Conservation (phyloP, 1,140 invertebrate species). For the Carposina sasakii region DNA sequence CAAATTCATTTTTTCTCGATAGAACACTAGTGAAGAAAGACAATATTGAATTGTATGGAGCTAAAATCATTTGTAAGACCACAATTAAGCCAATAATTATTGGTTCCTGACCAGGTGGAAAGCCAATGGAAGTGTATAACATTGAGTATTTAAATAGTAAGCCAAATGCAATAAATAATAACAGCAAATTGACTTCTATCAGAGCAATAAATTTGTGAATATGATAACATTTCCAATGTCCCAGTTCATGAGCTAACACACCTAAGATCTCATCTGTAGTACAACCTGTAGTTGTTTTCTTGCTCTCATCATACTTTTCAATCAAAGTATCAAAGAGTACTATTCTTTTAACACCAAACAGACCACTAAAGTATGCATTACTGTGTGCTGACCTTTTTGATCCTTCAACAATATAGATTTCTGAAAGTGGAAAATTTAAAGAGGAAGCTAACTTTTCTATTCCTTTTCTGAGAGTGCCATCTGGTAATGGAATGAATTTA, state of each 20-base stretch:
- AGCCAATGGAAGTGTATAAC: slow-evolving; percentile 92
- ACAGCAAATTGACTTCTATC: slow-evolving; percentile 80
- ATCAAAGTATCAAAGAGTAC: slow-evolving; percentile 98
- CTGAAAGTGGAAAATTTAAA: slow-evolving; percentile 94
- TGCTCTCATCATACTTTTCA: slow-evolving; percentile 67
- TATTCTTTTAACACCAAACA: slow-evolving; percentile 97
- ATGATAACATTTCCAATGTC: slow-evolving; percentile 97
- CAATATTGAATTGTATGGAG: slow-evolving; percentile 93
- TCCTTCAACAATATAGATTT: slow-evolving; percentile 98
- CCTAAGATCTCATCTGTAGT: slow-evolving; percentile 95
- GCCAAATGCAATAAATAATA: slow-evolving; percentile 92
- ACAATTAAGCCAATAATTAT: slow-evolving; percentile 94
- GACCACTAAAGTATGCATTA: slow-evolving; percentile 99
- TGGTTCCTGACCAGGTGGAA: slow-evolving; percentile 82
- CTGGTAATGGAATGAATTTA: slow-evolving; percentile 96
- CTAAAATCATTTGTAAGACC: slow-evolving; percentile 92
- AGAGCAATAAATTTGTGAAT: slow-evolving; percentile 90
- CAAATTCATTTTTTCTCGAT: slow-evolving; percentile 91
- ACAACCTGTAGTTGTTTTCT: slow-evolving; percentile 81
- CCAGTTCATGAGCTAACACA: slow-evolving; percentile 96
- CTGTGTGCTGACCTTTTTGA: slow-evolving; percentile 97
- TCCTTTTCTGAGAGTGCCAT: slow-evolving; percentile 87
- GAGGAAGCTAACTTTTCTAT: slow-evolving; percentile 93
- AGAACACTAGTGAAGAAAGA: slow-evolving; percentile 79
- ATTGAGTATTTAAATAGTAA: slow-evolving; percentile 85